Conservation (phyloP, 2,888 invertebrate species). For the Axea sp. region DNA sequence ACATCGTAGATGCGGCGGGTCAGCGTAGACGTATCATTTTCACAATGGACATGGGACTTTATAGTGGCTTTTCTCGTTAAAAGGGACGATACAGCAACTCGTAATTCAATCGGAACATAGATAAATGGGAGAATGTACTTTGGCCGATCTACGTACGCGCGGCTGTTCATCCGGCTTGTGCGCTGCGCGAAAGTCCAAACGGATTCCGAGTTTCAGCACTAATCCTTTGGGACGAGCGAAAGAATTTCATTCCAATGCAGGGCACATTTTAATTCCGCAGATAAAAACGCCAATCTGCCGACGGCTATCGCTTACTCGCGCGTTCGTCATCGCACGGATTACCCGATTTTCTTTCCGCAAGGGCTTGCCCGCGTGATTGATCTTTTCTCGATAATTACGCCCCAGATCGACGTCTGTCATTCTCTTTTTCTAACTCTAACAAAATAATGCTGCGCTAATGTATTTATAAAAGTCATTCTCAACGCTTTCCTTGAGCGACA, state of each 20-base stretch:
- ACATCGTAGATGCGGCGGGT: constrained; percentile 29
- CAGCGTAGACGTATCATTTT: constrained; percentile 57
- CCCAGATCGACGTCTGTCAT: constrained; percentile 63
- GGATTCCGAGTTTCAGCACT: constrained; percentile 34
- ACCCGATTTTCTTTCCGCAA: constrained; percentile 43
- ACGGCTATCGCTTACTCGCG: constrained; percentile 33
- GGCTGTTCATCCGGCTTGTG: constrained; percentile 19
- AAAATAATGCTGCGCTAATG: constrained; percentile 54
- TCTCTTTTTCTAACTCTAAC: constrained; percentile 27
- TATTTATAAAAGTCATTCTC: constrained; percentile 52
- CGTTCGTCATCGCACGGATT: constrained; percentile 57
- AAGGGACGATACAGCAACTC: constrained; percentile 53
- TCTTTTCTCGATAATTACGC: constrained; percentile 75
- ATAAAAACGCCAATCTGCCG: constrained; percentile 49
- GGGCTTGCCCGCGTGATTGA: constrained; percentile 69
- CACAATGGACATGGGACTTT: constrained; percentile 59
- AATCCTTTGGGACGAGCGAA: constrained; percentile 51
- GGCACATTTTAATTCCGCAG: constrained; percentile 52
- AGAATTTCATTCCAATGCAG: constrained; percentile 28
- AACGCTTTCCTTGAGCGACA: constrained; percentile 10
- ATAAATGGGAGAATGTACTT: constrained; percentile 59
- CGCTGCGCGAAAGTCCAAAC: constrained; percentile 31
- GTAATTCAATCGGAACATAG: constrained; percentile 60
- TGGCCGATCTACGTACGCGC: constrained; percentile 44
- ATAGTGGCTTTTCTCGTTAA: constrained; percentile 59